Evolutionary conservation across 1,140 invertebrate species (phyloP).

Genomic region (Vanessa tameamea): DNA sequence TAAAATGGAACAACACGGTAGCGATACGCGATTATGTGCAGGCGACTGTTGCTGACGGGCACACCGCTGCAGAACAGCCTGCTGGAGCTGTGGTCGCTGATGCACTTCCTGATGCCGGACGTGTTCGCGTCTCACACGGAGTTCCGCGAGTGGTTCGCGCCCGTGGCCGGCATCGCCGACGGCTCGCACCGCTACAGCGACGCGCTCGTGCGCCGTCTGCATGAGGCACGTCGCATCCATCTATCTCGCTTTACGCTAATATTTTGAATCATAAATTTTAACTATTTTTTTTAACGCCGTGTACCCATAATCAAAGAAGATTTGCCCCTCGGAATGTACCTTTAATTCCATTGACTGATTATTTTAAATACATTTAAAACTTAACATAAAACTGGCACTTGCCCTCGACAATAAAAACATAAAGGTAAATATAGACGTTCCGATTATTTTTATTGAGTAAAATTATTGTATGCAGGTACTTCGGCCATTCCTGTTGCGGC

Average conservation of each 20-base stretch:
- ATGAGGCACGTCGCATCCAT: constrained; percentile 85
- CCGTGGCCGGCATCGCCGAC: constrained; percentile 99
- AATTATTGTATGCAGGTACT: constrained; percentile 81
- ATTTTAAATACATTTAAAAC: too few species aligned
- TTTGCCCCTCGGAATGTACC: too few species aligned
- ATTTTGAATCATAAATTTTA: too few species aligned
- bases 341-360: too few species aligned
- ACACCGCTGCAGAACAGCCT: constrained; percentile 99
- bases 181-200: constrained; percentile 94
- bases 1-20: background rate
- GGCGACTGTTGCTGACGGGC: constrained; percentile 96
- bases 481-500: constrained; percentile 96
- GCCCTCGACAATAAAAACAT: too few species aligned
- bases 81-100: constrained; percentile 99
- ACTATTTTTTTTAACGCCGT: too few species aligned
- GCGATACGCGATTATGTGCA: constrained; percentile 64
- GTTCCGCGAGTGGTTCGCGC: constrained; percentile 99
- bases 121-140: constrained; percentile 99
- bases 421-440: too few species aligned
- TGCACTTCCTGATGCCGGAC: constrained; percentile 99
- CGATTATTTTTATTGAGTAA: too few species aligned
- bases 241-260: too few species aligned
- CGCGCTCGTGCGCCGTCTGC: constrained; percentile 94
- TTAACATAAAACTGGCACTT: too few species aligned
- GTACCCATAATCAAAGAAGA: too few species aligned